Evolutionary conservation across 2,888 invertebrate genomes (phyloP).

Genomic region (Metellina segmentata): DNA sequence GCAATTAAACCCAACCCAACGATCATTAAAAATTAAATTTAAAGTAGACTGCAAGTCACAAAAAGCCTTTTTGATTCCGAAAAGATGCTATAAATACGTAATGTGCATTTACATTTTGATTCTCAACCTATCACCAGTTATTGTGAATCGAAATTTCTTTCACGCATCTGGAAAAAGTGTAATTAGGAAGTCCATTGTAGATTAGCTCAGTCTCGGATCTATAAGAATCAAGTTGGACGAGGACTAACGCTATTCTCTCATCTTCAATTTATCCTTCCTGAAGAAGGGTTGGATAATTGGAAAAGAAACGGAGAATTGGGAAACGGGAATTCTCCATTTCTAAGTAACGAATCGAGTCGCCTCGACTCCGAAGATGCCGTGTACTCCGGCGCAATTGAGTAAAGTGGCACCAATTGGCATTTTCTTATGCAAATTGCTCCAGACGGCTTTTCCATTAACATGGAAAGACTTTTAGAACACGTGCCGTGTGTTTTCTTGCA

Average conservation of each 20-base stretch:
- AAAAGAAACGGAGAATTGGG: conserved; percentile 35
- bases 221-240: no score
- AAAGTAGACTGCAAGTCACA: no score
- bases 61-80: no score
- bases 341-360: not conserved
- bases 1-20: no score
- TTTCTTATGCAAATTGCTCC: conserved; percentile 41
- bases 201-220: no score
- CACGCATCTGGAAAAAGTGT: no score
- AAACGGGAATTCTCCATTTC: conserved; percentile 4
- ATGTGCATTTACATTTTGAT: no score
- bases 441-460: conserved; percentile 37
- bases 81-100: no score
- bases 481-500: conserved; percentile 6
- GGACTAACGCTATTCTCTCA: not conserved
- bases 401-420: conserved; percentile 14
- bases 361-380: not conserved
- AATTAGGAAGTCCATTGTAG: no score
- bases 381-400: not conserved
- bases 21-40: no score
- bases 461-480: conserved; percentile 22
- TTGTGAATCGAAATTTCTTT: no score
- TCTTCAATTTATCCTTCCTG: conserved; percentile 17
- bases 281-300: conserved; percentile 18
- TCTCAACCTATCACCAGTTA: no score